A percentile compares a stretch with the other conserved stretches of the same genome.
phyloP scores from a whole-genome alignment of 2,888 invertebrate species.

The Sarcophaga carnaria region DNA sequence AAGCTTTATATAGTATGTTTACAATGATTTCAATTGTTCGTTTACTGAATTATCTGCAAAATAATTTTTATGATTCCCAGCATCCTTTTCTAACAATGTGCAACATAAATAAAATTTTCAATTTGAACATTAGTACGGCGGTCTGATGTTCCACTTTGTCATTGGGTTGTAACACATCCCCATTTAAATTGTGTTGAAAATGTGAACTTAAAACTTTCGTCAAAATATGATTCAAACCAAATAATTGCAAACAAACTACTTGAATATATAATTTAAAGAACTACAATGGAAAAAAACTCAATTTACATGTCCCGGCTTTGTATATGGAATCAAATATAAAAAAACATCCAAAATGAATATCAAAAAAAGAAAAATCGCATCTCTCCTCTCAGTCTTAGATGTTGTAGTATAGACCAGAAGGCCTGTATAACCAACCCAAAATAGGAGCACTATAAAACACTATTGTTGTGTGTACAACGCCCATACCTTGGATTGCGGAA shows the following conservation, averaged over 20 bases:
- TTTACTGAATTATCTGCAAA: background rate
- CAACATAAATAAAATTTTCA: slow-evolving; percentile 61
- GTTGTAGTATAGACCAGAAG: slow-evolving; percentile 67
- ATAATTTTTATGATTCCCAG: slow-evolving; percentile 25
- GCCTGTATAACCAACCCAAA: slow-evolving; percentile 16
- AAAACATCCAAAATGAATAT: slow-evolving; percentile 63
- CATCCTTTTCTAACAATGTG: slow-evolving; percentile 42
- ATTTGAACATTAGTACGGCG: slow-evolving; percentile 34
- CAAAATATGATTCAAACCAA: slow-evolving; percentile 60
- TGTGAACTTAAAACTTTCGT: slow-evolving; percentile 68
- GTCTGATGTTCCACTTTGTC: slow-evolving; percentile 66
- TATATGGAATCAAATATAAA: slow-evolving; percentile 60
- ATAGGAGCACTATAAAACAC: background rate
- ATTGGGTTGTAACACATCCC: slow-evolving; percentile 68
- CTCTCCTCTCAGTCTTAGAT: slow-evolving; percentile 55
- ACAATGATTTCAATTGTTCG: background rate
- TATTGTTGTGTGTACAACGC: background rate
- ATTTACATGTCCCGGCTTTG: slow-evolving; percentile 69
- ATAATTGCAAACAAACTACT: slow-evolving; percentile 65
- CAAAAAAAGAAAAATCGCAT: slow-evolving; percentile 39
- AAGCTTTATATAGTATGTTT: background rate
- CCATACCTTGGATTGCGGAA: slow-evolving; percentile 10
- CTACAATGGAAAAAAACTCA: slow-evolving; percentile 60
- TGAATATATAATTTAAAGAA: slow-evolving; percentile 65
- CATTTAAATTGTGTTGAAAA: slow-evolving; percentile 64